Base-by-base conservation (phyloP, 2,888 invertebrate genomes). In the Chloromyia formosa region DNA sequence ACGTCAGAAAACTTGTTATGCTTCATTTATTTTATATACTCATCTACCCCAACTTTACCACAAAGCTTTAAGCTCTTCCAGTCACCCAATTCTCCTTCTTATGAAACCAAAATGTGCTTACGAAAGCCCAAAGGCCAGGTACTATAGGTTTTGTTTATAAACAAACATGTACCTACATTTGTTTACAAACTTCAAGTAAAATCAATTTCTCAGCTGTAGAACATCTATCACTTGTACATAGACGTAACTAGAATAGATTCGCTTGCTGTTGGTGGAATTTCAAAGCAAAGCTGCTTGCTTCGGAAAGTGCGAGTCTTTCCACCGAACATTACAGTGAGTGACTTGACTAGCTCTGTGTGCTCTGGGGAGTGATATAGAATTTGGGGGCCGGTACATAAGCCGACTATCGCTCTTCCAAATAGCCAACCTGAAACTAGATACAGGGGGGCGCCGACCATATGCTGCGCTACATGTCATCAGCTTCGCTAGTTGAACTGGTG, bases 61-160 rank as follows among this genome's bases (percentile, higher is more conserved):
- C n/a, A n/a, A n/a, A n/a, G n/a, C n/a, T 22, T 23, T 20, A 22
- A 68, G 66, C 66, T 68, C 49, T 64, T 64, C 66, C 66, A 68
- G 49, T n/a, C n/a, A n/a, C 27, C 23, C 35, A 14, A n/a, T 68
- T 68, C 49, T 68, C 49, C 45, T 10, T 18, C 10, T n/a, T 42
- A 9, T 2, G 7, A 20, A 22, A n/a, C n/a, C n/a, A 7, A 61
- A n/a, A 2, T 27, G 23, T 12, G 27, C 61, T 61, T 22, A 14
- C n/a, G n/a, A n/a, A n/a, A n/a, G n/a, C n/a, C n/a, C n/a, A n/a
- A n/a, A n/a, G n/a, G 9, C 9, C 22, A 35, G 69, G 18, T 69
- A 9, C 69, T 35, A 68, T 22, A n/a, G 16, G 69, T 54, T 69
- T 64, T 69, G 69, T 69, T 69, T 69, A 69, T 69, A 45, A 69